phyloP scores from a whole-genome alignment of 2,113 vertebrate genomes.

The Proterorhinus semilunaris region DNA sequence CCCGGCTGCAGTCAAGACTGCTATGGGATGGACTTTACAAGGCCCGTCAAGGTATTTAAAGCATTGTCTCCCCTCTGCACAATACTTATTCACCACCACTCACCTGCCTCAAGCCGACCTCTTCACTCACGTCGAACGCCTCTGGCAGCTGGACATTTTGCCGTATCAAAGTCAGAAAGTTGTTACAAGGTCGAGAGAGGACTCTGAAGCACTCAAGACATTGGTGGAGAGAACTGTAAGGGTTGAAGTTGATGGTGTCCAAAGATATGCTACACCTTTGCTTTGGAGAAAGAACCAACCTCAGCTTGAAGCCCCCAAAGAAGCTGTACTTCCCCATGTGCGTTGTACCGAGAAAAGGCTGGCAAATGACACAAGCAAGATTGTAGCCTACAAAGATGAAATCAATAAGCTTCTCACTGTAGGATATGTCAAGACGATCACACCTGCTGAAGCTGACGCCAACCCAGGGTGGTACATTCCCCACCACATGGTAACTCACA shows the following conservation, averaged over 20 bases:
- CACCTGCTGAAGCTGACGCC: background rate
- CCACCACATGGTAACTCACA: constrained; percentile 2
- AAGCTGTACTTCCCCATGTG: background rate
- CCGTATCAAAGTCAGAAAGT: background rate
- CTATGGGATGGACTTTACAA: background rate
- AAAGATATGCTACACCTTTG: background rate
- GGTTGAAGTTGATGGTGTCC: background rate
- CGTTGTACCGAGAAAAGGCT: background rate
- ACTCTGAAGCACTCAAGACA: background rate
- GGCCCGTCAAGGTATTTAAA: background rate
- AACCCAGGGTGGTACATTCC: background rate
- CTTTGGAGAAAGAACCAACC: background rate
- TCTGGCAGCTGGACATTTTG: constrained; percentile 29
- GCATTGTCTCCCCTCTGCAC: background rate
- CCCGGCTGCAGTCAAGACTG: background rate
- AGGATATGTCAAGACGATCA: background rate
- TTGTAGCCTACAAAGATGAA: background rate
- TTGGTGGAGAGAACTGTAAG: background rate
- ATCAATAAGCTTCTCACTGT: background rate
- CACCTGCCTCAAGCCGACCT: background rate
- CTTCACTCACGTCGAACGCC: background rate
- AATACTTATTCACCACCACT: background rate
- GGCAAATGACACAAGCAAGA: background rate
- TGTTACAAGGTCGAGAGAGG: background rate
- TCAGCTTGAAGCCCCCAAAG: background rate